phyloP scores from a whole-genome alignment of 1,140 invertebrate genomes.

The Littorina saxatilis region DNA sequence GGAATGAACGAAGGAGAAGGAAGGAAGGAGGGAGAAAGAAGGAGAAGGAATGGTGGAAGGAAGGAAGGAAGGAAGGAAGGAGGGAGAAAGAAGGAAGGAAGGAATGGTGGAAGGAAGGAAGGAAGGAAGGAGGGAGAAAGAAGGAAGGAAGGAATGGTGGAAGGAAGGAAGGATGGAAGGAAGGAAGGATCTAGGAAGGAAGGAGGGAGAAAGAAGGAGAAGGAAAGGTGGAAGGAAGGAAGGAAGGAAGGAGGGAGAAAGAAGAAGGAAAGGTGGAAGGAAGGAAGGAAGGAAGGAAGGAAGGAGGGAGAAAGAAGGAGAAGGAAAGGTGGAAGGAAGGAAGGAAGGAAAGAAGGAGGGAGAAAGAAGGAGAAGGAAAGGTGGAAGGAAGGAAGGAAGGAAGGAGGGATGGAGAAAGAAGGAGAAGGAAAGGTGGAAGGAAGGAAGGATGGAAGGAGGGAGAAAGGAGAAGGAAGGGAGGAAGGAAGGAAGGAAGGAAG shows the following conservation, averaged over 20 bases:
- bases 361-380: constrained; percentile 12
- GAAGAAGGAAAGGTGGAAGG: too few species aligned
- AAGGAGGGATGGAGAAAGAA: background rate
- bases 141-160: too few species aligned
- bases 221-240: too few species aligned
- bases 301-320: background rate
- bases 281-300: background rate
- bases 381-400: background rate
- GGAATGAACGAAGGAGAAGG: background rate
- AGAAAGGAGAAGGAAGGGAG: background rate
- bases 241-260: background rate
- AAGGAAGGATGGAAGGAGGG: background rate
- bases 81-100: background rate
- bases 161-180: too few species aligned
- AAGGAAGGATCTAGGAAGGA: too few species aligned
- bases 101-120: too few species aligned
- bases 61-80: constrained; percentile 1
- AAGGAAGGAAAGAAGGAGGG: constrained; percentile 1
- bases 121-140: too few species aligned
- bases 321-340: background rate
- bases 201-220: too few species aligned
- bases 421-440: background rate
- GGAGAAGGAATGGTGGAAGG: constrained; percentile 11
- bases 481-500: background rate
- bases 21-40: background rate